Conservation (phyloP, 2,888 invertebrate genomes). For the Luffia ferchaultella region DNA sequence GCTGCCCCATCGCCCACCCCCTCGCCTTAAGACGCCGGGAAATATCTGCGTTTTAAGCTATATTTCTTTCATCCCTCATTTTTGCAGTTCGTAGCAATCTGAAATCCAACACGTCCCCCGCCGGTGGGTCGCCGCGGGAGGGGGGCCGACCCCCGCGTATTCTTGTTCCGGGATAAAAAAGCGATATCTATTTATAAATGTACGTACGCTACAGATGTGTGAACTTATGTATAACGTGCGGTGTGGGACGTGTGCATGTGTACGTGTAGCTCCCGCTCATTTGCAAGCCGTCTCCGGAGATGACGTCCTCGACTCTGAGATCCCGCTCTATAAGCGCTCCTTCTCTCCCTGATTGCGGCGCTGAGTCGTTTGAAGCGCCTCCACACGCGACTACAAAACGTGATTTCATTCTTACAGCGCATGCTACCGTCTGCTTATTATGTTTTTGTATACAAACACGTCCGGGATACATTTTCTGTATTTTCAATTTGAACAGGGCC, state of each 20-base stretch:
- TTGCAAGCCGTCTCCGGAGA: slow-evolving; percentile 66
- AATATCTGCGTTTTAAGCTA: slow-evolving; percentile 69
- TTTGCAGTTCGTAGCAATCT: slow-evolving; percentile 69
- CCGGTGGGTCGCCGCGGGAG: slow-evolving; percentile 32
- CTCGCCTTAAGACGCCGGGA: slow-evolving; percentile 62
- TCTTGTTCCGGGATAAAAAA: slow-evolving; percentile 66
- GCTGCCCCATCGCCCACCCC: slow-evolving; percentile 33
- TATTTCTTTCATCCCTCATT: slow-evolving; percentile 70
- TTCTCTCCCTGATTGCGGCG: slow-evolving; percentile 59
- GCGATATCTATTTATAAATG: slow-evolving; percentile 67
- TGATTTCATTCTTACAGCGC: not conserved
- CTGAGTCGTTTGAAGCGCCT: slow-evolving; percentile 49
- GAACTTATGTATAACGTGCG: slow-evolving; percentile 44
- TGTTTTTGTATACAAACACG: not conserved
- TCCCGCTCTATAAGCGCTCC: slow-evolving; percentile 61
- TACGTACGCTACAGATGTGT: slow-evolving; percentile 44
- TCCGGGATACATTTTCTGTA: too few species aligned
- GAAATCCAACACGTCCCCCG: slow-evolving; percentile 67
- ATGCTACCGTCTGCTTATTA: not conserved
- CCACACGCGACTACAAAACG: not conserved
- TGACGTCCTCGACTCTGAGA: slow-evolving; percentile 57
- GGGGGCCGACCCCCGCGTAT: slow-evolving; percentile 47
- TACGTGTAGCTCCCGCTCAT: slow-evolving; percentile 56
- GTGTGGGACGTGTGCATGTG: slow-evolving; percentile 25
- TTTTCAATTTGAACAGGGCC: too few species aligned